Evolutionary conservation across 2,797 vertebrate genomes (phyloP), one percentile per base, ranked within the genome.

Genomic region (Columba guinea): DNA sequence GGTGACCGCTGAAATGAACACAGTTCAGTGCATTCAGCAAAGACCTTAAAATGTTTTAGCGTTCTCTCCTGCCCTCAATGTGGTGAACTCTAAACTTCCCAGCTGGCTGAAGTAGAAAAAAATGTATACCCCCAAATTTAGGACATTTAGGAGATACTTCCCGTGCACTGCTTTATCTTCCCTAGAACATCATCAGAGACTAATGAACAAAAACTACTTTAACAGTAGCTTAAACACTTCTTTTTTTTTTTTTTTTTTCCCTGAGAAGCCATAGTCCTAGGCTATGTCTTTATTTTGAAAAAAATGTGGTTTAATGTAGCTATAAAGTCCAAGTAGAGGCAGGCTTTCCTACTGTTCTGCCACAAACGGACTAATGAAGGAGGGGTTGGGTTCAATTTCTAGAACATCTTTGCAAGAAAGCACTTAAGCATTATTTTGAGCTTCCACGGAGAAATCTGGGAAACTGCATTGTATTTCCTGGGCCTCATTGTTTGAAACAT

Each of bases 401-500:
- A 87, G 27, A 69, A 21, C 41, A 67, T 58, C 67, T 90, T 74
- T 82, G 41, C 5, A 65, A 75, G 83, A 94, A 69, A 84, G 9
- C 46, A 63, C 37, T 90, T 91, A 58, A 79, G 44, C 28, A 34
- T 91, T 84, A 91, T 88, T 93, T 79, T 84, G n/a, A 81, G 70
- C 59, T 94, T 92, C 78, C 70, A 46, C 21, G n/a, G 88, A 92
- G 88, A 94, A 86, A 91, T 83, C 73, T 88, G 65, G 53, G 83
- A 89, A 94, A 89, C 41, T 84, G 71, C 55, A 21, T 67, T 93
- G 5, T 56, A 77, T 46, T 94, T 78, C 74, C 88, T 76, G 70
- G 75, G 74, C 74, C 86, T 96, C 81, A 41, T 60, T 87, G 84
- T 80, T 84, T 90, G 89, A 94, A 94, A 82, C 64, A 56, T 44